These are phyloP conservation scores for Scaptomyza flava DNA, from an alignment of 2,888 invertebrate species.

Conservation along the genomic window DNA sequence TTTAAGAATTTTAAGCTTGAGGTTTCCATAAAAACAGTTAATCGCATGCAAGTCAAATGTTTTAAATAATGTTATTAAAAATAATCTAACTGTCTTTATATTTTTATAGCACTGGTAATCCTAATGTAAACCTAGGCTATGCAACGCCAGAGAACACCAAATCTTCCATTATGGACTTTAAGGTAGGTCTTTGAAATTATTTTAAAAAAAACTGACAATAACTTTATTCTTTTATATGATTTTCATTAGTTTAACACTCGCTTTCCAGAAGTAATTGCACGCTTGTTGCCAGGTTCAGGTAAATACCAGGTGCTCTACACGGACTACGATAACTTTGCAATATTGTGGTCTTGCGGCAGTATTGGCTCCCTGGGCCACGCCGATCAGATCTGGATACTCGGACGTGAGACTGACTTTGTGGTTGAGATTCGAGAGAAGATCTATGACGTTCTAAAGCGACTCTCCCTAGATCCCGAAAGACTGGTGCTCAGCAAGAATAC, in stretches of 20 bases:
- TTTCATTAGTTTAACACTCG: constrained; percentile 85
- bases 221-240: not conserved
- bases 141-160: constrained; percentile 87
- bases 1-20: constrained; percentile 86
- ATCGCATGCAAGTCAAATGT: constrained; percentile 86
- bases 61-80: not conserved
- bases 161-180: constrained; percentile 85
- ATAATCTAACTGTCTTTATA: not conserved
- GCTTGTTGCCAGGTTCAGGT: constrained; percentile 89
- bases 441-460: constrained; percentile 87
- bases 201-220: not conserved
- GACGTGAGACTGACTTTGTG: constrained; percentile 88
- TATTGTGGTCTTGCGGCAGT: constrained; percentile 90
- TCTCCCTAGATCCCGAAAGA: constrained; percentile 88
- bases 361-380: constrained; percentile 85
- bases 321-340: constrained; percentile 89
- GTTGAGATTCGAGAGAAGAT: constrained; percentile 88
- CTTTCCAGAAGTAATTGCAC: constrained; percentile 88
- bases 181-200: constrained; percentile 64
- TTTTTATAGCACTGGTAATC: constrained; percentile 86
- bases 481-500: constrained; percentile 89
- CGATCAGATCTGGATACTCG: constrained; percentile 91
- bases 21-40: constrained; percentile 87
- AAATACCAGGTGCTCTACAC: constrained; percentile 90
- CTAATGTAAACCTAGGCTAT: constrained; percentile 87